These are phyloP conservation scores for Agapornis canus DNA, from an alignment of 2,797 vertebrate species.

Conservation along the genomic window DNA sequence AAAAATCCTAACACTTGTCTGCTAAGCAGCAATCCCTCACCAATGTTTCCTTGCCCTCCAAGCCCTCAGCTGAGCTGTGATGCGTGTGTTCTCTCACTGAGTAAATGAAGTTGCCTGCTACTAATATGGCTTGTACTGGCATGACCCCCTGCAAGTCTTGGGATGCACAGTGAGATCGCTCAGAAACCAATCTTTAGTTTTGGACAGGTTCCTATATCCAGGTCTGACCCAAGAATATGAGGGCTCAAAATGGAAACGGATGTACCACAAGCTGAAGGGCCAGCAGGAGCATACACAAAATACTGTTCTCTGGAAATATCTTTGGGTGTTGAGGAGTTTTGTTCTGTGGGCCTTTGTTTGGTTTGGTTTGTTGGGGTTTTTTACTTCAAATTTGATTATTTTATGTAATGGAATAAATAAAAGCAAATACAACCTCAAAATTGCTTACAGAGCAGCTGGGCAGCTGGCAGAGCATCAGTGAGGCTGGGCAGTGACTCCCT, in stretches of 20 bases:
- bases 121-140: neutral
- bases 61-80: neutral
- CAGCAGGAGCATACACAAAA: neutral
- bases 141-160: neutral
- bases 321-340: neutral
- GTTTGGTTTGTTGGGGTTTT: neutral
- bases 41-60: neutral
- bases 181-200: neutral
- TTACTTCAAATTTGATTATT: neutral
- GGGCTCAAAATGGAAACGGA: neutral
- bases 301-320: neutral
- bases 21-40: neutral
- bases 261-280: rapidly evolving
- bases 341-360: neutral
- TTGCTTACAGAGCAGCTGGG: neutral
- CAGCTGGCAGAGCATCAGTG: neutral
- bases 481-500: neutral
- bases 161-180: neutral
- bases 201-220: neutral
- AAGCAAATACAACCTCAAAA: neutral
- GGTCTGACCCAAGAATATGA: neutral
- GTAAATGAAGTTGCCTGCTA: neutral
- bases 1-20: neutral
- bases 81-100: neutral
- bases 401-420: neutral